Evolutionary conservation across 1,140 invertebrate species (phyloP).

Genomic region (Euura lappo): DNA sequence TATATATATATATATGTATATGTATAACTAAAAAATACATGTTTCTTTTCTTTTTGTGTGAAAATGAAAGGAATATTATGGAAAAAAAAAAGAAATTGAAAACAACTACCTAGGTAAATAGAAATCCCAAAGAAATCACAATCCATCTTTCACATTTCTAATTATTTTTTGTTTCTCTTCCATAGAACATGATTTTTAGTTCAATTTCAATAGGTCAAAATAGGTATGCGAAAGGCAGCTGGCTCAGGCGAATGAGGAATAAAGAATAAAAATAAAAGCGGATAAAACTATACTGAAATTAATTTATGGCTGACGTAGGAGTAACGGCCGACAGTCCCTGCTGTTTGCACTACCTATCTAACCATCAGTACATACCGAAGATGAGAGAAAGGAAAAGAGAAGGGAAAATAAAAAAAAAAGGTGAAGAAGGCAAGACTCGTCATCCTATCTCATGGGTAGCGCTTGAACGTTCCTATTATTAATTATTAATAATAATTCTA

Average conservation of each 20-base stretch:
- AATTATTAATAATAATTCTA: conserved; percentile 53
- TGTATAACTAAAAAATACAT: not conserved
- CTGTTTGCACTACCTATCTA: conserved; percentile 6
- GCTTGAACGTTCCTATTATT: conserved; percentile 47
- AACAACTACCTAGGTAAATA: not conserved
- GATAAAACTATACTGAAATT: conserved; percentile 37
- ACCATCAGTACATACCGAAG: not conserved
- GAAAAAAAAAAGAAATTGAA: not conserved
- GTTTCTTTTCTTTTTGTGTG: not conserved
- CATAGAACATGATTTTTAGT: not conserved
- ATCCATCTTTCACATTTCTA: too few species aligned
- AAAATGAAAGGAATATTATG: not conserved
- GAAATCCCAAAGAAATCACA: not conserved
- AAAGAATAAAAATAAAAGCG: conserved; percentile 27
- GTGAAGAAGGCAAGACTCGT: conserved; percentile 25
- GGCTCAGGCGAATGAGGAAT: not conserved
- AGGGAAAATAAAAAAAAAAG: conserved; percentile 10
- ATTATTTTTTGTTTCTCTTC: not conserved
- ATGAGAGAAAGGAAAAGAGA: too few species aligned
- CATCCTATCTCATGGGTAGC: conserved; percentile 37
- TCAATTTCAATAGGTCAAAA: not conserved
- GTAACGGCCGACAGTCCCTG: conserved; percentile 40
- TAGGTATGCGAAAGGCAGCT: too few species aligned
- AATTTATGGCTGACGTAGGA: conserved; percentile 46
- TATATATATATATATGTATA: too few species aligned